phyloP scores from a whole-genome alignment of 2,113 vertebrate species.

The Cnemophilus loriae region DNA sequence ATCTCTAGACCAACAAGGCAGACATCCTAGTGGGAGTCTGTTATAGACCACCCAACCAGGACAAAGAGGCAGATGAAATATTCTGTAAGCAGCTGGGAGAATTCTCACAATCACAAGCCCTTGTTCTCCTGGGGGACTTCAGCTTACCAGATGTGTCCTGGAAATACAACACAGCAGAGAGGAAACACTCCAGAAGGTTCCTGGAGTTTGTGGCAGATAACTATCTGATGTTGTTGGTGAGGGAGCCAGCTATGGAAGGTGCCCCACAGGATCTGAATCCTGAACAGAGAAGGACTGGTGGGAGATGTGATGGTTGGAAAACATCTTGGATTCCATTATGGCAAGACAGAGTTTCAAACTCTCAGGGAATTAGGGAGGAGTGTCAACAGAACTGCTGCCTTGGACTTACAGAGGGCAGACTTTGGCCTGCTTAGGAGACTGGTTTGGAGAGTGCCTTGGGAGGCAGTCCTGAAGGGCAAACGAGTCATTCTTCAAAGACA shows the following conservation, averaged over 20 bases:
- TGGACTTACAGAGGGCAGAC: neutral
- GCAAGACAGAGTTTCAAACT: neutral
- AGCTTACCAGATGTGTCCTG: neutral
- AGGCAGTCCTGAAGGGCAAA: neutral
- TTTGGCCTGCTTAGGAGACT: neutral
- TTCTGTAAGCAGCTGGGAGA: neutral
- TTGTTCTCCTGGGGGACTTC: neutral
- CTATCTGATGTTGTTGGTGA: neutral
- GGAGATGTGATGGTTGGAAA: neutral
- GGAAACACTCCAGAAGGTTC: neutral
- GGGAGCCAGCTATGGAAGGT: too few relatives aligned
- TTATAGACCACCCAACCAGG: neutral
- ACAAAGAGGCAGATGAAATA: neutral
- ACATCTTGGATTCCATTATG: fast-evolving
- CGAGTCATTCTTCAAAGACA: neutral
- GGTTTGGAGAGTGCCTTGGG: neutral
- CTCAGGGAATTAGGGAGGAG: neutral
- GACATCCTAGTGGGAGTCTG: neutral
- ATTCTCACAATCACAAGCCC: neutral
- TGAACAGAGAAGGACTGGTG: neutral
- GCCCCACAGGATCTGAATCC: too few relatives aligned
- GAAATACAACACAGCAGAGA: neutral
- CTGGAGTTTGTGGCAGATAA: too few relatives aligned
- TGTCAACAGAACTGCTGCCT: neutral
- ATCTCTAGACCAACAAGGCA: neutral